Conservation (phyloP, 1,140 invertebrate genomes). For the Orussus abietinus region DNA sequence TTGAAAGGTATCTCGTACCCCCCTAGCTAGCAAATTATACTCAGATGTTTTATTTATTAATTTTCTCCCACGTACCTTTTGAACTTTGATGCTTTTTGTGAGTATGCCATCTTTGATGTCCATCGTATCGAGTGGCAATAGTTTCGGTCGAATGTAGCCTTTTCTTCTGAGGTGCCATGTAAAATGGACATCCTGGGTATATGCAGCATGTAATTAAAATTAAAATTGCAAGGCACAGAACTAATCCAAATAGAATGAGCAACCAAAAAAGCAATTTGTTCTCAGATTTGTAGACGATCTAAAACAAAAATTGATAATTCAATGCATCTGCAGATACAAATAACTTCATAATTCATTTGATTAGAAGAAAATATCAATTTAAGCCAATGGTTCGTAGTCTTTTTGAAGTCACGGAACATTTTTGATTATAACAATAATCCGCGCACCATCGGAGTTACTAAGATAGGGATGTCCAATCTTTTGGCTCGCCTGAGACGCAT, state of each 20-base stretch:
- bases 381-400: slow-evolving; percentile 1
- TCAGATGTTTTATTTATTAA: too few species aligned
- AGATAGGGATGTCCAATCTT: too few species aligned
- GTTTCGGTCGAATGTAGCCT: slow-evolving; percentile 71
- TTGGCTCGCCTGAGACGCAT: too few species aligned
- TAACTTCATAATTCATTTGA: slow-evolving; percentile 5
- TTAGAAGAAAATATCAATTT: slow-evolving; percentile 1
- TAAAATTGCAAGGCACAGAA: slow-evolving; percentile 68
- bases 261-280: slow-evolving; percentile 72
- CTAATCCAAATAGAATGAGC: slow-evolving; percentile 67
- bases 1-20: too few species aligned
- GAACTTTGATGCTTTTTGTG: slow-evolving; percentile 37
- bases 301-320: slow-evolving; percentile 42
- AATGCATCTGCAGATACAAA: slow-evolving; percentile 9
- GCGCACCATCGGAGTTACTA: too few species aligned
- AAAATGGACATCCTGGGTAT: slow-evolving; percentile 76
- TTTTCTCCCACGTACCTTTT: too few species aligned
- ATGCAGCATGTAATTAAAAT: slow-evolving; percentile 74
- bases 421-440: too few species aligned
- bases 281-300: slow-evolving; percentile 68
- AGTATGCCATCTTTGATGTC: slow-evolving; percentile 38
- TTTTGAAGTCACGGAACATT: slow-evolving; percentile 1
- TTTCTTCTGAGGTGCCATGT: slow-evolving; percentile 71
- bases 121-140: slow-evolving; percentile 56
- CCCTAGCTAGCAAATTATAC: too few species aligned